Evolutionary conservation across 2,797 vertebrate genomes (phyloP).

Genomic region (Pristis pectinata): DNA sequence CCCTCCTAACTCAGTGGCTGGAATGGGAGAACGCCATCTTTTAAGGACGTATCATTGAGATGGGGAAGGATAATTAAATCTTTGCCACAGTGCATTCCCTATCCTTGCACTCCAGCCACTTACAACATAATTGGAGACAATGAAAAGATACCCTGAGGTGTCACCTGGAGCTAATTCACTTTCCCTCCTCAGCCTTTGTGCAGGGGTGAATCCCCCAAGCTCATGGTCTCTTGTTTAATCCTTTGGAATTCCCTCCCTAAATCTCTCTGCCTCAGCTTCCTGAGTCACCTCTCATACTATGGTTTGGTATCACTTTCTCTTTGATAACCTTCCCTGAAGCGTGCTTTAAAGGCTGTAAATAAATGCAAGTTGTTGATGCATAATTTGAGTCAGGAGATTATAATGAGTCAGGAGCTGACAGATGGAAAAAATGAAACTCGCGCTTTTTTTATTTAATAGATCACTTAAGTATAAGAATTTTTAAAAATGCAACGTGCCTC

Average conservation of each 20-base stretch:
- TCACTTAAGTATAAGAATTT: neutral
- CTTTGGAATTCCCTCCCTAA: neutral
- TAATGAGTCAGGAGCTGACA: neutral
- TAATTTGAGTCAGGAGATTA: neutral
- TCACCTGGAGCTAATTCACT: neutral
- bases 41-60: neutral
- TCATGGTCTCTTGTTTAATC: neutral
- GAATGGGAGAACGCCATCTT: neutral
- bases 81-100: neutral
- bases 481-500: neutral
- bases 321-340: neutral
- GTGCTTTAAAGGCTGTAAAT: neutral
- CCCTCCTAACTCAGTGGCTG: neutral
- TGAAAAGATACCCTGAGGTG: neutral
- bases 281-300: neutral
- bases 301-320: neutral
- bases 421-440: neutral
- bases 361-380: neutral
- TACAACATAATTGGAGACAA: neutral
- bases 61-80: neutral
- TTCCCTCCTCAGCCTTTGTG: neutral
- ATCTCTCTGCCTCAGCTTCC: neutral
- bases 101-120: neutral
- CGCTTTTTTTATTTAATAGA: neutral
- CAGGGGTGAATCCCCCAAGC: no score